Conservation (phyloP, 2,797 vertebrate genomes). For the Sebastes elongatus region DNA sequence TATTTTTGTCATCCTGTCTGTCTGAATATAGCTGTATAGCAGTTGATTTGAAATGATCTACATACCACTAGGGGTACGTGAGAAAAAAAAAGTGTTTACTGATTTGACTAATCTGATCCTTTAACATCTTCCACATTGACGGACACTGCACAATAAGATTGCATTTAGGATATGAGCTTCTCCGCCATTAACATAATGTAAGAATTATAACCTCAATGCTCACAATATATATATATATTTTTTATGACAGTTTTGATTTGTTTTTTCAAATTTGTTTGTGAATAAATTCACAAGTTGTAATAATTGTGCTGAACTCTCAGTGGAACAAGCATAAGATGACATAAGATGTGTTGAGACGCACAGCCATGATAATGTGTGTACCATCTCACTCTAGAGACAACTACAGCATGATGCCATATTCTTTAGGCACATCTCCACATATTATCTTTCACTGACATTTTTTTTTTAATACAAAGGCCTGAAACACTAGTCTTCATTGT, state of each 20-base stretch:
- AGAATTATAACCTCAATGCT: background rate
- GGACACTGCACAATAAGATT: background rate
- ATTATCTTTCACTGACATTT: background rate
- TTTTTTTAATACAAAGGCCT: background rate
- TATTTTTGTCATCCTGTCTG: too few species aligned
- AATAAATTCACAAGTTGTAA: background rate
- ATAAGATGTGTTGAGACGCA: background rate
- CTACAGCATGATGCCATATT: background rate
- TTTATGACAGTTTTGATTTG: background rate
- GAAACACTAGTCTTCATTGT: background rate
- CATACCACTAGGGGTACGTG: background rate
- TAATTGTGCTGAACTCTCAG: background rate
- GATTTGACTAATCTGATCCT: background rate
- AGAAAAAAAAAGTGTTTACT: background rate
- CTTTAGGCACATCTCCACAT: background rate
- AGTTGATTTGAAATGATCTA: background rate
- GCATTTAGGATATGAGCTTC: background rate
- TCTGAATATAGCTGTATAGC: too few species aligned
- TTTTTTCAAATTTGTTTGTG: background rate
- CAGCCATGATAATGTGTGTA: background rate
- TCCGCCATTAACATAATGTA: background rate
- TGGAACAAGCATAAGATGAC: background rate
- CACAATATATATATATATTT: background rate
- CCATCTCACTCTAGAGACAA: background rate
- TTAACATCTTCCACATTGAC: background rate